A percentile compares a stretch with the other conserved stretches of the same genome.
phyloP scores from a whole-genome alignment of 2,113 vertebrate species.

The Oryzias javanicus region DNA sequence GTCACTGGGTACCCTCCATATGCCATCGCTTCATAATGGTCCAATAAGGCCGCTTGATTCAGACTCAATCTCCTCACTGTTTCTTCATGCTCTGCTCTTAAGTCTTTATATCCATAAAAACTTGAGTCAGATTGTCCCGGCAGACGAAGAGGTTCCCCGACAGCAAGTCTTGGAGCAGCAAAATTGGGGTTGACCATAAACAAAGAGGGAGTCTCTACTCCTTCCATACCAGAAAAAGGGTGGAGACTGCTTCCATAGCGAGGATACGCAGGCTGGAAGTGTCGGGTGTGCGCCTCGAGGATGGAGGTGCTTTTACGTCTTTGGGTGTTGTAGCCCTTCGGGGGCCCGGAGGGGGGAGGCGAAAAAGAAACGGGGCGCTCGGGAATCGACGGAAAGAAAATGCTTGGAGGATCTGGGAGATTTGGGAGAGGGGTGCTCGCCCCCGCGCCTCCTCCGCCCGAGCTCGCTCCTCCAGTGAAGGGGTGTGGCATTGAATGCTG shows the following conservation, averaged over 20 bases:
- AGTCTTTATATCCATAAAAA: conserved; percentile 82
- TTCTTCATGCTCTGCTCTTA: conserved; percentile 85
- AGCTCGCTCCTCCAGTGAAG: conserved; percentile 67
- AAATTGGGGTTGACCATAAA: conserved; percentile 78
- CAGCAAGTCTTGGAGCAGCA: conserved; percentile 80
- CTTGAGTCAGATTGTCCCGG: conserved; percentile 76
- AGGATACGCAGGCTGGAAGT: conserved; percentile 88
- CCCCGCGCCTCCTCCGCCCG: conserved; percentile 84
- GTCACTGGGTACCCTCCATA: conserved; percentile 74
- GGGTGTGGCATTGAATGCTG: conserved; percentile 88
- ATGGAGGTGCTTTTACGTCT: conserved; percentile 97
- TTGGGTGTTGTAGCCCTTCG: conserved; percentile 88
- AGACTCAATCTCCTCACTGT: conserved; percentile 84
- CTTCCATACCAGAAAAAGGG: conserved; percentile 80
- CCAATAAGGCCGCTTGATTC: conserved; percentile 84
- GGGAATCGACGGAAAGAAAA: conserved; percentile 91
- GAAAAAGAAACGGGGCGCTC: conserved; percentile 95
- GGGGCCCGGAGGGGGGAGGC: conserved; percentile 89
- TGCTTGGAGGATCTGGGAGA: conserved; percentile 83
- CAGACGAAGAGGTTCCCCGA: conserved; percentile 82
- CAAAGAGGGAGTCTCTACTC: conserved; percentile 47
- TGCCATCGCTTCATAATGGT: conserved; percentile 78
- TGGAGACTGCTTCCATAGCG: conserved; percentile 86
- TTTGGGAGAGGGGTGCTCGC: conserved; percentile 66
- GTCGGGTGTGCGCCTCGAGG: conserved; percentile 92